phyloP scores from a whole-genome alignment of 1,140 invertebrate species.

The Drosophila pruinosa region DNA sequence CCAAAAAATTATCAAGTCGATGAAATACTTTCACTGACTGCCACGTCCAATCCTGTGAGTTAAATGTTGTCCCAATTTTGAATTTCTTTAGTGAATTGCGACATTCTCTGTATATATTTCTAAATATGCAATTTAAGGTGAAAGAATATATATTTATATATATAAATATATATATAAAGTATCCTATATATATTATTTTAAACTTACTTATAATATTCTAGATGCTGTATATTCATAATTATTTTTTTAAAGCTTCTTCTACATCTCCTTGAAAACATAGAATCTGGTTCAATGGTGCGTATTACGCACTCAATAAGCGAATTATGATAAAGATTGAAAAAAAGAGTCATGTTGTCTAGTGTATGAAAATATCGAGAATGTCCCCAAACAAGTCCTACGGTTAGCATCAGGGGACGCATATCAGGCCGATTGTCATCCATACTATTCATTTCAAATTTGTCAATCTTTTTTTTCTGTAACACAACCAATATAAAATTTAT shows the following conservation, averaged over 20 bases:
- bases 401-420: slow-evolving; percentile 88
- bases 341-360: slow-evolving; percentile 88
- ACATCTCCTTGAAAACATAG: slow-evolving; percentile 88
- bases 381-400: slow-evolving; percentile 92
- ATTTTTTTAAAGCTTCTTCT: slow-evolving; percentile 84
- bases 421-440: slow-evolving; percentile 86
- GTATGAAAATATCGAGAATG: slow-evolving; percentile 92
- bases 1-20: slow-evolving; percentile 86
- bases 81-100: slow-evolving; percentile 83
- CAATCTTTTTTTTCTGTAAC: slow-evolving; percentile 84
- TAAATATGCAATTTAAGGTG: slow-evolving; percentile 47
- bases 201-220: slow-evolving; percentile 82
- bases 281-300: slow-evolving; percentile 83
- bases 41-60: slow-evolving; percentile 87
- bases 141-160: too few species aligned
- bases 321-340: slow-evolving; percentile 89
- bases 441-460: slow-evolving; percentile 88
- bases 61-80: slow-evolving; percentile 64
- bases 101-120: slow-evolving; percentile 84
- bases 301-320: slow-evolving; percentile 86
- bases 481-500: neutral
- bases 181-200: too few species aligned
- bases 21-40: slow-evolving; percentile 87
- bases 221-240: slow-evolving; percentile 76
- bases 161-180: too few species aligned